Base-by-base conservation (phyloP, 2,888 invertebrate genomes). In the Nemotelus pantherinus region DNA sequence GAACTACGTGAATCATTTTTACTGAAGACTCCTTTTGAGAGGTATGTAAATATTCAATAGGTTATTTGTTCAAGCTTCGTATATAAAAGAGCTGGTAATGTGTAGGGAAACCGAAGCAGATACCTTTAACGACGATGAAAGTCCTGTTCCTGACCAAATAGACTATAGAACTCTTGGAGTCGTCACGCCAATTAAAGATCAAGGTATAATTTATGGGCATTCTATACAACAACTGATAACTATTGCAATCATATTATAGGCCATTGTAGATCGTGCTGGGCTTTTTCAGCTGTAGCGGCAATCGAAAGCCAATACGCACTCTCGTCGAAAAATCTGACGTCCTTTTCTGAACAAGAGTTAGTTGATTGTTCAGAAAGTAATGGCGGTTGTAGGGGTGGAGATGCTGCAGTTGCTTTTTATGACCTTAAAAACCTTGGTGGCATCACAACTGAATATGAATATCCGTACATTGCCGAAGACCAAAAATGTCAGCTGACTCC, bases 351-450 rank as follows among this genome's bases (percentile, higher is more conserved):
- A 87, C 95, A 95, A 88, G 95, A 95, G 87, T 88, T 95, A 79
- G 89, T 95, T 79, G 95, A 95, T 88, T 95, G 95, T 85, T 94
- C 94, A 3, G 82, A 85, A 0, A 94, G 93, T 48, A 95, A 95
- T 88, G 91, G 93, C 83, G 95, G 95, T 74, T 95, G 95, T 87
- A 91, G 93, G 82, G 95, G 95, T 55, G 95, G 95, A 76, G 87
- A 89, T 82, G 89, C 89, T 89, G 93, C 84, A 94, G 94, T 79
- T 94, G 94, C 58, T 89, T 50, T 6, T 50, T 88, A 90, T 82
- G 94, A 94, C 85, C 89, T 94, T 83, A 91, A 90, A 85, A 91
- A 91, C 80, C 94, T 94, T 85, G 88, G 88, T 77, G 96, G 96
- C 80, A 90, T 96, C 82, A 95, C 96, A 85, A 95, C 94, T 1